Conservation (phyloP, 1,140 invertebrate species). For the Drosophila subobscura region DNA sequence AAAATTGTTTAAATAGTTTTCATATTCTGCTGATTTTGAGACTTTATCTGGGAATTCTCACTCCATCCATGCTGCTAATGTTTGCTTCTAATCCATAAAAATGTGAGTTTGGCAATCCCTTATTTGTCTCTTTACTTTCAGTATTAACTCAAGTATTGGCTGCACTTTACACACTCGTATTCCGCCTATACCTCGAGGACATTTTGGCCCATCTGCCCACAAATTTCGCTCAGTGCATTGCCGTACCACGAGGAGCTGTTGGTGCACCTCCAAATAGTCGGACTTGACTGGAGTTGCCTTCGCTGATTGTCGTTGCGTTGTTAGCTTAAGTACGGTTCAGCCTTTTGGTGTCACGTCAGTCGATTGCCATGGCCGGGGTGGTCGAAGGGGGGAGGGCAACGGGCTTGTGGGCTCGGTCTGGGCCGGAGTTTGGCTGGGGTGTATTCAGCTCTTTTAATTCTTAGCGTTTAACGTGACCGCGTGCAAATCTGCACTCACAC, state of each 20-base stretch:
- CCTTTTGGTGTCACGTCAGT: conserved; percentile 76
- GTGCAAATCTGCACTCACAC: conserved; percentile 54
- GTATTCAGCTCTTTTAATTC: conserved; percentile 47
- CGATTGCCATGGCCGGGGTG: conserved; percentile 39
- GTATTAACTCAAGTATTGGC: too few species aligned
- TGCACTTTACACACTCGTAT: too few species aligned
- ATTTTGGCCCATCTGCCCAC: too few species aligned
- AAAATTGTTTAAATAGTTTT: too few species aligned
- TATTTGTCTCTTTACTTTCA: too few species aligned
- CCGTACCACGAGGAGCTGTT: conserved; percentile 9
- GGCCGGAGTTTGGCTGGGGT: neutral
- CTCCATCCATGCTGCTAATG: too few species aligned
- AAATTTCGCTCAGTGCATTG: conserved; percentile 5
- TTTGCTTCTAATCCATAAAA: too few species aligned
- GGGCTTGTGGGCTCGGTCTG: neutral
- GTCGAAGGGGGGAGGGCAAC: neutral
- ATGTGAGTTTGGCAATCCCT: too few species aligned
- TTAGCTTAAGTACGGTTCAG: conserved; percentile 70
- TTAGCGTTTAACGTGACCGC: conserved; percentile 66
- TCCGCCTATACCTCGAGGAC: neutral
- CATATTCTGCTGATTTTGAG: too few species aligned
- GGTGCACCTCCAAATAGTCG: conserved; percentile 58
- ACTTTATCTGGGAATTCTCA: too few species aligned
- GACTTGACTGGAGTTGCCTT: conserved; percentile 19
- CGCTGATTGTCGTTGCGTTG: conserved; percentile 46